Base-by-base conservation (phyloP, 1,140 invertebrate genomes). In the Platyscapa corneri region DNA sequence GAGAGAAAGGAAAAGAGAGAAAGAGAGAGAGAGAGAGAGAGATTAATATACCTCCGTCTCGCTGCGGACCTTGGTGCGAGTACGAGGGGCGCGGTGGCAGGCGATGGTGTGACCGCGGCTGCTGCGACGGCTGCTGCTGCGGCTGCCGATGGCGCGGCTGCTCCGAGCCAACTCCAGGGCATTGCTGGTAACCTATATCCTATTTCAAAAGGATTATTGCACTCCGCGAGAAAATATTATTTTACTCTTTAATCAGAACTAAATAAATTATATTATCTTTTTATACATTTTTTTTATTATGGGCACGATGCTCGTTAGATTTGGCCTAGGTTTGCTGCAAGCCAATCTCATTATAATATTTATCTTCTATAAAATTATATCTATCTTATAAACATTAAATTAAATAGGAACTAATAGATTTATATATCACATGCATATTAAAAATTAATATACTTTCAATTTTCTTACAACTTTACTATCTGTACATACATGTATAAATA, bases 171-270 rank as follows among this genome's bases (percentile, higher is more conserved):
- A 88, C 91, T 93, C 92, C 92, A 93, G 85, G 92, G 92, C 91
- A 93, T 92, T 88, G 92, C 92, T 89, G 92, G 91, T 88, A 93
- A 92, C 90, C 92, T 93, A 91, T 93, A 92, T 89, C 92, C 92
- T 93, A 91, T 92, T 88, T 89, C 89, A 79, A 79, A 39, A 64
- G 30, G 1, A 64, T 79, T 76, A 76, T 76, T 76, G 42, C n/a
- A n/a, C 0, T 42, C 37, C 10, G 23, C 32, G 39, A 6, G 27
- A 60, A 60, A 2, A 60, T 5, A 53, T 3, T 10, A 27, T 60
- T 60, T 60, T 60, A 27, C 56, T 60, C 56, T 27, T 23, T 60
- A 7, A 27, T 60, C 23, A 14, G 20, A 60, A 27, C 27, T 60
- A 23, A 60, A 23, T 37, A 16, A 39, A 37, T 70, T 37, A 37